Evolutionary conservation across 2,797 vertebrate genomes (phyloP).

Genomic region (Lutjanus campechanus): DNA sequence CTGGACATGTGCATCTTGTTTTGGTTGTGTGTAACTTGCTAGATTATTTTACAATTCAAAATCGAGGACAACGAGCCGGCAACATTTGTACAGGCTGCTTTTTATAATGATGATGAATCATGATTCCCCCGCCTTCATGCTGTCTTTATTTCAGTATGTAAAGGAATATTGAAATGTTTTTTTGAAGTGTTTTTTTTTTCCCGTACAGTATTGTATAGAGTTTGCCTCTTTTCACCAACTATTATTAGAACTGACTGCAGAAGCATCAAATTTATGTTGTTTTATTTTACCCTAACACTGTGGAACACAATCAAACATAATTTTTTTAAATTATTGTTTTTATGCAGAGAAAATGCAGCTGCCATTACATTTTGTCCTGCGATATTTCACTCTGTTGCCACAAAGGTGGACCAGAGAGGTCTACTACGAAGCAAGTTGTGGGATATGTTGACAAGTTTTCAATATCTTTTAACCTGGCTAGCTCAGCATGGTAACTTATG

Average conservation of each 20-base stretch:
- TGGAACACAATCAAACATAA: slow-evolving; percentile 33
- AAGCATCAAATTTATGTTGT: slow-evolving; percentile 16
- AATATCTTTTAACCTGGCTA: too few species aligned
- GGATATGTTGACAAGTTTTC: too few species aligned
- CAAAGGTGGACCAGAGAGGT: slow-evolving; percentile 1
- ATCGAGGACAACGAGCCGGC: slow-evolving; percentile 21
- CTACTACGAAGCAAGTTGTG: too few species aligned
- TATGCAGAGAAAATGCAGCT: slow-evolving; percentile 16
- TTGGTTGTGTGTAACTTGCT: slow-evolving; percentile 58
- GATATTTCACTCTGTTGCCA: slow-evolving; percentile 30
- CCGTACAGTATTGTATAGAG: slow-evolving; percentile 55
- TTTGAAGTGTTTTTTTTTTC: slow-evolving; percentile 54
- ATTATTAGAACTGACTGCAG: slow-evolving; percentile 15
- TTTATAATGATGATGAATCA: slow-evolving; percentile 65
- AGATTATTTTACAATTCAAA: slow-evolving; percentile 59
- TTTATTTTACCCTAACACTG: slow-evolving; percentile 44
- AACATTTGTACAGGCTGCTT: slow-evolving; percentile 80
- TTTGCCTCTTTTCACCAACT: slow-evolving; percentile 36
- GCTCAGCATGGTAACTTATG: too few species aligned
- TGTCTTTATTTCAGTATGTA: slow-evolving; percentile 51
- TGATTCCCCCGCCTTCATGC: slow-evolving; percentile 26
- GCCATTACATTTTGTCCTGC: slow-evolving; percentile 15
- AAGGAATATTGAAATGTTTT: slow-evolving; percentile 37
- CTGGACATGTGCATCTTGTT: slow-evolving; percentile 62
- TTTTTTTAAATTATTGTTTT: slow-evolving; percentile 30